These are phyloP conservation scores for Tetanocera ferruginea DNA, from an alignment of 2,888 invertebrate genomes.

Conservation along the genomic window DNA sequence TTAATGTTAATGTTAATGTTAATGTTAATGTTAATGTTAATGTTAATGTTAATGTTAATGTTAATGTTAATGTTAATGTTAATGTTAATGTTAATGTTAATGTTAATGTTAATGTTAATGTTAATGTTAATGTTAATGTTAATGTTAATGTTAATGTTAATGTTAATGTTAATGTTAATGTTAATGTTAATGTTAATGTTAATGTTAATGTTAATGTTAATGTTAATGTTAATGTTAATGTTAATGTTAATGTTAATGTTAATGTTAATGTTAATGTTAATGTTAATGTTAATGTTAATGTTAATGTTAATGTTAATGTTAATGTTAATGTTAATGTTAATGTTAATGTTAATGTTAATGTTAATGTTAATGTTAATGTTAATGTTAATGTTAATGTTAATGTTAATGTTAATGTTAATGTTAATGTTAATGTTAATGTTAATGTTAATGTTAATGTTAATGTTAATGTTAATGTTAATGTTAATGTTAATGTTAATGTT, in stretches of 20 bases:
- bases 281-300: neutral
- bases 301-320: neutral
- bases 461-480: neutral
- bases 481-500: slow-evolving; percentile 1
- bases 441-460: neutral
- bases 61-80: neutral
- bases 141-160: neutral
- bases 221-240: slow-evolving; percentile 2
- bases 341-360: neutral
- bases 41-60: slow-evolving; percentile 1
- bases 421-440: neutral
- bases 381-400: slow-evolving; percentile 2
- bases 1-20: neutral
- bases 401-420: slow-evolving; percentile 1
- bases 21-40: neutral
- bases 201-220: neutral
- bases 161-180: neutral
- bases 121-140: neutral
- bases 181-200: neutral
- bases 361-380: neutral
- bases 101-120: neutral
- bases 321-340: neutral
- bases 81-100: neutral
- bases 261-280: neutral
- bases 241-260: neutral